Base-by-base conservation (phyloP, 2,797 vertebrate genomes). In the Danio aesculapii region DNA sequence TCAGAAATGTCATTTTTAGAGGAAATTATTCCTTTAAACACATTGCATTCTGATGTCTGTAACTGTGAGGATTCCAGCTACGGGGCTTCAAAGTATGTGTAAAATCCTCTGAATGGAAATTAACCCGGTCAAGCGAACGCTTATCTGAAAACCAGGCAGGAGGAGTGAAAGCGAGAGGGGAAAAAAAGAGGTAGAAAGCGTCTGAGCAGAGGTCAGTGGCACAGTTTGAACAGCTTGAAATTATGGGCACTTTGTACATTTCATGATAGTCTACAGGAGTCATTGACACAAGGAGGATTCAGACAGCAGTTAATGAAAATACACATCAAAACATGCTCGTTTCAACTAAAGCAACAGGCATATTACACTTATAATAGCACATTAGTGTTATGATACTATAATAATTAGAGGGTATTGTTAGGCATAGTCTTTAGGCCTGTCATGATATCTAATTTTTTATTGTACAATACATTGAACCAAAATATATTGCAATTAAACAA, bases 81-180 rank as follows among this genome's bases (percentile, higher is more conserved):
- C 50, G 30, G 39, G 13, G 58, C 58, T 79, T 79, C 47, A 71
- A 62, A 79, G 67, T 61, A 17, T 17, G 66, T 50, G 46, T 71
- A 63, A 69, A 79, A 72, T 64, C 68, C 39, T 55, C 43, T 21
- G 77, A 79, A 62, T 79, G 58, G 47, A 79, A 79, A 79, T 72
- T 16, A 72, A 61, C 76, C 39, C 58, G 63, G 43, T 75, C 59
- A 66, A 53, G 74, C 30, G 8, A 62, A 59, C 1, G 6, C 74
- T 71, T 63, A 83, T 55, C 63, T 49, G 49, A 50, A 58, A 50
- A 53, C 55, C 77, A 79, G 63, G 39, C 53, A 74, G 63, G 69
- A 17, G 19, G 8, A 9, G n/a, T n/a, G 47, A 73, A 43, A 73
- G 44, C 6, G 5, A 52, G 71, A 70, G 57, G 57, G n/a, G 57